These are phyloP conservation scores for Ectemnius continuus DNA, from an alignment of 2,888 invertebrate genomes.

Conservation along the genomic window DNA sequence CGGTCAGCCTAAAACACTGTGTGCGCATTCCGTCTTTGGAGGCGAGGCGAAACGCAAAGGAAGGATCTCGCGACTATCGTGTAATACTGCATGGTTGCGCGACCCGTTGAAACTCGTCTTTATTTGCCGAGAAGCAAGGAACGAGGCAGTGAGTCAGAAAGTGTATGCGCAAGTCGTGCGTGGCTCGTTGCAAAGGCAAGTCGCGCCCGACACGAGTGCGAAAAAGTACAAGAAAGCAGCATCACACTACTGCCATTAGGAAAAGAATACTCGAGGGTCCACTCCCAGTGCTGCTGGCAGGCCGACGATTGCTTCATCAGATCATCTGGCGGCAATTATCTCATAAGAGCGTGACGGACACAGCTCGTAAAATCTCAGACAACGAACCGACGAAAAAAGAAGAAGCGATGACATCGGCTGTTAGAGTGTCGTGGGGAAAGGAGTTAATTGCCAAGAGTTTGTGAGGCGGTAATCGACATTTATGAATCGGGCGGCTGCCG, in stretches of 20 bases:
- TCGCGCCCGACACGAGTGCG: neutral
- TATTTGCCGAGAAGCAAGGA: constrained; percentile 25
- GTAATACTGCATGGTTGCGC: constrained; percentile 2
- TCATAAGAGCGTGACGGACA: neutral
- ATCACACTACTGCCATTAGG: no score
- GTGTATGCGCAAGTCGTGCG: constrained; percentile 15
- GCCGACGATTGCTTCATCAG: no score
- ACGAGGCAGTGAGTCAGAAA: constrained; percentile 15
- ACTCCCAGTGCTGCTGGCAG: no score
- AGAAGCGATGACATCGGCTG: neutral
- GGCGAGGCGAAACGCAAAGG: neutral
- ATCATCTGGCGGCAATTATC: neutral
- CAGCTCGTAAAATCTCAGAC: no score
- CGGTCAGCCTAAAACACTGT: neutral
- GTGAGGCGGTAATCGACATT: constrained; percentile 20
- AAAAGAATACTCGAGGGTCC: no score
- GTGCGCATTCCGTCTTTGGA: constrained; percentile 3
- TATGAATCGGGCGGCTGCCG: constrained; percentile 44
- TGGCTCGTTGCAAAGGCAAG: neutral
- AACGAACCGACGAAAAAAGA: no score
- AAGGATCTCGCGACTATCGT: neutral
- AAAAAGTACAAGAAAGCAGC: constrained; percentile 6
- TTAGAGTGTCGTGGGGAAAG: no score
- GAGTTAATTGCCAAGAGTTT: neutral
- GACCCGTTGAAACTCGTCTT: constrained; percentile 22